Conservation (phyloP, 2,113 vertebrate genomes). For the Alosa alosa region DNA sequence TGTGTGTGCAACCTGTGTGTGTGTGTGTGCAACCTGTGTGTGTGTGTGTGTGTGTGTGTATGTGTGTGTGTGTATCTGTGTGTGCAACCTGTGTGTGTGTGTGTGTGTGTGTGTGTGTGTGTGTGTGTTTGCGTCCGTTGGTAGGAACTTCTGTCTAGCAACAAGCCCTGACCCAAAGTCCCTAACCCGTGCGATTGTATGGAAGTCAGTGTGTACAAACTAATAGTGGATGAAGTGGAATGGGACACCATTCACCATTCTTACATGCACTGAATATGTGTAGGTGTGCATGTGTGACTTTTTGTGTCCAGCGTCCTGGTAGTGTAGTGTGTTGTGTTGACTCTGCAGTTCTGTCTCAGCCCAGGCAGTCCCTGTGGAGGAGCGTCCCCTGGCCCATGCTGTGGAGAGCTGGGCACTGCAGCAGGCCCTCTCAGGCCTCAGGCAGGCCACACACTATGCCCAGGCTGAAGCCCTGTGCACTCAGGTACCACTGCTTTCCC, state of each 20-base stretch:
- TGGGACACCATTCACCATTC: too few relatives aligned
- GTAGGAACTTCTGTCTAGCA: too few relatives aligned
- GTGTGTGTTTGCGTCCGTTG: neutral
- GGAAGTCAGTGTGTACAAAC: too few relatives aligned
- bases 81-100: neutral
- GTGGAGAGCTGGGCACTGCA: slow-evolving; percentile 88
- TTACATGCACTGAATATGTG: too few relatives aligned
- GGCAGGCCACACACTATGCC: slow-evolving; percentile 73
- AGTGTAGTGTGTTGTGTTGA: neutral
- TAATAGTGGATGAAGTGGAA: too few relatives aligned
- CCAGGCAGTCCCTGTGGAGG: slow-evolving; percentile 64
- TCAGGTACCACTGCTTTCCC: slow-evolving; percentile 72
- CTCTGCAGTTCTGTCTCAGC: slow-evolving; percentile 64
- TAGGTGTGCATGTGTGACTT: neutral
- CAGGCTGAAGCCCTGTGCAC: slow-evolving; percentile 88
- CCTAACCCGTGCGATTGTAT: too few relatives aligned
- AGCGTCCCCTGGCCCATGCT: slow-evolving; percentile 67
- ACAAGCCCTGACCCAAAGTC: too few relatives aligned
- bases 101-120: slow-evolving; percentile 16
- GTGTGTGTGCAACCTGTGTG: neutral
- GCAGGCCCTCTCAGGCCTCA: slow-evolving; percentile 81
- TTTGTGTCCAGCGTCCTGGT: neutral
- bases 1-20: neutral
- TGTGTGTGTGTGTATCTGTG: too few relatives aligned
- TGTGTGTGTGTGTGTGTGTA: neutral